These are phyloP conservation scores for Ceryle rudis DNA, from an alignment of 2,797 vertebrate genomes.

Conservation along the genomic window DNA sequence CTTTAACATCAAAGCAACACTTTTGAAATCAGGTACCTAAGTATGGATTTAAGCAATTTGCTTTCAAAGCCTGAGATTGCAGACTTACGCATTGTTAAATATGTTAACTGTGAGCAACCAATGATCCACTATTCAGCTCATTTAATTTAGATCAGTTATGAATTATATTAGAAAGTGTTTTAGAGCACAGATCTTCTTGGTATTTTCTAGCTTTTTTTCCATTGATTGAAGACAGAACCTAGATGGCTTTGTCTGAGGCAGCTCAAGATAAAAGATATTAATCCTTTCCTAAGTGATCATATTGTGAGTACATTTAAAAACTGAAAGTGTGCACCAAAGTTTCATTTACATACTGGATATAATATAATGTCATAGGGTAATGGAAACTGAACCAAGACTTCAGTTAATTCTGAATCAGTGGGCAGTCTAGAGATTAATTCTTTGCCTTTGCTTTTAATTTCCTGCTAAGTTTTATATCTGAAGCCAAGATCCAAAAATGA, in stretches of 20 bases:
- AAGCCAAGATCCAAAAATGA: background rate
- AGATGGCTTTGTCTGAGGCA: background rate
- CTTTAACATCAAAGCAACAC: background rate
- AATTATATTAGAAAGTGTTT: background rate
- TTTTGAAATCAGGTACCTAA: background rate
- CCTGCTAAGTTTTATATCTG: background rate
- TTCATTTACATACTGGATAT: background rate
- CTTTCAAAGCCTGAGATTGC: background rate
- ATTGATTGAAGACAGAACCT: background rate
- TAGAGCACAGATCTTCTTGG: background rate
- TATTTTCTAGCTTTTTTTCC: background rate
- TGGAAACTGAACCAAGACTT: background rate
- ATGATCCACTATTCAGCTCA: background rate
- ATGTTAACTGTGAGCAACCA: background rate
- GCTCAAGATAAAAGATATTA: background rate
- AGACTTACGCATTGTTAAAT: background rate
- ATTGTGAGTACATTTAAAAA: background rate
- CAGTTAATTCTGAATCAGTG: background rate
- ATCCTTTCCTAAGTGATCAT: background rate
- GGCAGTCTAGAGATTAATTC: background rate
- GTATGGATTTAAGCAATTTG: background rate
- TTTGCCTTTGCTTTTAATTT: conserved; percentile 24
- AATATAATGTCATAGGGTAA: background rate
- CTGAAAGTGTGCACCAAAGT: background rate
- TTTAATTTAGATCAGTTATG: background rate